phyloP scores from a whole-genome alignment of 92 coral and sea anemone genomes.

The Epizoanthus stellaris region DNA sequence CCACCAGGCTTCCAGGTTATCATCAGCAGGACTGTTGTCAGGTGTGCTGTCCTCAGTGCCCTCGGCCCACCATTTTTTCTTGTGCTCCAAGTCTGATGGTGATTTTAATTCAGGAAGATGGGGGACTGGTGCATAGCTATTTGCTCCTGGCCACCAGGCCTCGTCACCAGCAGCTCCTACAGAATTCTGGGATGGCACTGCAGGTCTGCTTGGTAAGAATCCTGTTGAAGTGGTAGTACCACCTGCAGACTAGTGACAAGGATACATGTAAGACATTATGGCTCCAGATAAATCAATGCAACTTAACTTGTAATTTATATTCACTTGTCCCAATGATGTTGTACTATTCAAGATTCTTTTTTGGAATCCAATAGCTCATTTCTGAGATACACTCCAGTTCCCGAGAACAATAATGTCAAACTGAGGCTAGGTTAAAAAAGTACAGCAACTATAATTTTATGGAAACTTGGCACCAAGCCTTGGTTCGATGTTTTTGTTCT shows the following conservation, averaged over 20 bases:
- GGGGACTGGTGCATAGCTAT: constrained; percentile 73
- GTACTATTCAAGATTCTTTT: too few relatives aligned
- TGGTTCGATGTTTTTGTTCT: too few relatives aligned
- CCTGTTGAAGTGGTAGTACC: background rate
- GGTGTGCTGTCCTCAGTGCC: background rate
- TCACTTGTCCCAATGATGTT: too few relatives aligned
- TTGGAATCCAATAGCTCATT: too few relatives aligned
- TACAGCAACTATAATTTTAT: too few relatives aligned
- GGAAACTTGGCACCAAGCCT: too few relatives aligned
- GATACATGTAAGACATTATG: too few relatives aligned
- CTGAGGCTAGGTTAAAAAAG: too few relatives aligned
- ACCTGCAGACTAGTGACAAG: constrained; percentile 1
- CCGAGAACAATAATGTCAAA: too few relatives aligned
- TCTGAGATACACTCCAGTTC: too few relatives aligned
- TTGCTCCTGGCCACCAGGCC: constrained; percentile 80
- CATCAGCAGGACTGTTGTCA: constrained; percentile 29
- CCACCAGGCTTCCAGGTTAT: constrained; percentile 27
- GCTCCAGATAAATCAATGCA: background rate
- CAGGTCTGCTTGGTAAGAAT: constrained; percentile 59
- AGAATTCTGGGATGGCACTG: constrained; percentile 33
- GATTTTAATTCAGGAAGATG: constrained; percentile 76
- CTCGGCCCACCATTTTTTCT: constrained; percentile 63
- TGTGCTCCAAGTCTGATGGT: constrained; percentile 61
- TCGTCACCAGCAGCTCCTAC: constrained; percentile 53
- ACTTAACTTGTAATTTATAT: background rate